Evolutionary conservation across 2,113 vertebrate genomes (phyloP), one percentile per base, ranked within the genome.

Genomic region (Eubucco bourcierii): DNA sequence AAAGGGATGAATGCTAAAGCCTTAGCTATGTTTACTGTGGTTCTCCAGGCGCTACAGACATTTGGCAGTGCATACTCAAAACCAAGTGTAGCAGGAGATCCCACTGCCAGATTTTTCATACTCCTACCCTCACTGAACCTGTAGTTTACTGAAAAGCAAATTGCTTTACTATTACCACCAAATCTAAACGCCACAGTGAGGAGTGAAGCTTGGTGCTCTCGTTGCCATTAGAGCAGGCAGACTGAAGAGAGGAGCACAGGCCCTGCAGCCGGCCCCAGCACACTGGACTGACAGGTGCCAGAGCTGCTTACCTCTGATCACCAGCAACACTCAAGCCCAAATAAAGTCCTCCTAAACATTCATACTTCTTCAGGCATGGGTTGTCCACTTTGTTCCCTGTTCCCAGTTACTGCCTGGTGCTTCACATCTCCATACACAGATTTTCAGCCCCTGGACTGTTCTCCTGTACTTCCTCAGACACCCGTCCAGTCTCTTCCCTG

Each of bases 201-300:
- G 55, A 53, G 34, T n/a, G 34, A 67, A 71, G 24, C 47, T 55
- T 41, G 53, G 50, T 64, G 24, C 27, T 31, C 6, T 6, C 1
- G 0, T 12, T 72, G 15, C 28, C 44, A 53, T 37, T n/a, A 60
- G 33, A 84, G 44, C 12, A 53, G 31, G 4, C 15, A n/a, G 27
- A 66, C 7, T 1, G 0, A 79, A 6, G 2, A 4, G 1, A 59
- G 44, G 66, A 31, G 46, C 77, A 34, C 21, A 67, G 21, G 46
- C 41, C 39, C 12, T 10, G 18, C 70, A 88, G 37, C 5, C 55
- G 52, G 24, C 15, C 41, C 31, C 52, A 75, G 53, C 23, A 77
- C 24, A 67, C 3, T 23, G 75, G 13, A 19, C 10, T 31, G 58
- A n/a, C 0, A 0, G 13, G 33, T 52, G 24, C 11, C 34, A 76